Evolutionary conservation across 2,113 vertebrate species (phyloP).

Genomic region (Numida meleagris): DNA sequence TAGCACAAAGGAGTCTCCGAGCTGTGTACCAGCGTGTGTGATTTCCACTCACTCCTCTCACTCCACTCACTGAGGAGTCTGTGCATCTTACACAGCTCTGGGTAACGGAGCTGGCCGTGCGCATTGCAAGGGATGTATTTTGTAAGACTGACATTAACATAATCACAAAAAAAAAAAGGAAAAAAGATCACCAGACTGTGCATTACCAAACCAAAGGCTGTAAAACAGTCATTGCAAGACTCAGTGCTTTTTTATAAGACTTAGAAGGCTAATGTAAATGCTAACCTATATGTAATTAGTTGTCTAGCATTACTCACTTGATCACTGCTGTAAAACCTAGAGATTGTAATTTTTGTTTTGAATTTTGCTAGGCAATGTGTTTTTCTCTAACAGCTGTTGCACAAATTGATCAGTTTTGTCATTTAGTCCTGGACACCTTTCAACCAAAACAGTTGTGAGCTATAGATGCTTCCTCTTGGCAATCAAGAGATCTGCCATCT

Average conservation of each 20-base stretch:
- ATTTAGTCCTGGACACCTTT: fast-evolving
- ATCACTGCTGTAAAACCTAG: too few relatives aligned
- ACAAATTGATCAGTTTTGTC: fast-evolving
- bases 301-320: neutral
- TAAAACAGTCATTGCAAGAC: neutral
- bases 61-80: neutral
- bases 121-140: fast-evolving
- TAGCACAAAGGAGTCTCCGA: neutral
- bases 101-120: too few relatives aligned
- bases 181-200: neutral
- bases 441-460: fast-evolving
- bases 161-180: neutral
- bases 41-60: neutral
- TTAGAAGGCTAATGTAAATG: too few relatives aligned
- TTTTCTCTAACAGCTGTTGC: neutral
- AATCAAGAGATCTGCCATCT: neutral
- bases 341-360: fast-evolving
- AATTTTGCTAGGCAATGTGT: fast-evolving
- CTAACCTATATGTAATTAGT: fast-evolving
- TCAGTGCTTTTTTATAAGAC: neutral
- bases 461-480: fast-evolving
- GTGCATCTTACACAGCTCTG: neutral
- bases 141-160: neutral
- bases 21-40: fast-evolving
- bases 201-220: neutral